Conservation (phyloP, 1,140 invertebrate genomes). For the Geopemphigus sp. region DNA sequence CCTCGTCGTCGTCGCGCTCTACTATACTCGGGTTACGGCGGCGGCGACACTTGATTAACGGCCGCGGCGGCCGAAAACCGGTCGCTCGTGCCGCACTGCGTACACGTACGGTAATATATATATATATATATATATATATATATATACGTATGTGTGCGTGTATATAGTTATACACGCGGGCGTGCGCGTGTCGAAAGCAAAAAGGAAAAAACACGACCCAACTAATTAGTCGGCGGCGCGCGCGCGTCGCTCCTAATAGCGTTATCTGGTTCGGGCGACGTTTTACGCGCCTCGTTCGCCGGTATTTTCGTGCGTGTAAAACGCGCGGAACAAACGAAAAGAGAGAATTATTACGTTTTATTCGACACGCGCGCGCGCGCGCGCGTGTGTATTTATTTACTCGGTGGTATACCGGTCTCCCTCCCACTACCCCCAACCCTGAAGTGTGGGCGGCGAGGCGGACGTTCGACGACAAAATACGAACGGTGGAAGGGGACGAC, state of each 20-base stretch:
- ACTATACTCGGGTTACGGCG: not conserved
- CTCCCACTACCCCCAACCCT: too few relatives aligned
- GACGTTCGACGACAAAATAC: conserved; percentile 16
- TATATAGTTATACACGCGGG: too few relatives aligned
- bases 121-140: too few relatives aligned
- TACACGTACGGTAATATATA: not conserved
- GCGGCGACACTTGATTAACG: conserved; percentile 33
- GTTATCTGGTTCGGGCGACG: conserved; percentile 40
- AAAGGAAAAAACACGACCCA: not conserved
- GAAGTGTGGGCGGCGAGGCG: too few relatives aligned
- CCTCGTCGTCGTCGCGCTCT: not conserved
- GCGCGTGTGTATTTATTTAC: too few relatives aligned
- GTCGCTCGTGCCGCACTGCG: not conserved
- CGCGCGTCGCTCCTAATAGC: conserved; percentile 25
- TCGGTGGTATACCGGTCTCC: too few relatives aligned
- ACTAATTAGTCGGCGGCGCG: conserved; percentile 38
- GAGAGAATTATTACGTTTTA: not conserved
- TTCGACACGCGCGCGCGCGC: too few relatives aligned
- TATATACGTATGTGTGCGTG: too few relatives aligned
- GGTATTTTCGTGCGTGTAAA: not conserved
- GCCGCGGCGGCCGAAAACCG: conserved; percentile 29
- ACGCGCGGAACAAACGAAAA: too few relatives aligned
- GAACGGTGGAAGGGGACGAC: too few relatives aligned
- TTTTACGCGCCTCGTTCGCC: not conserved
- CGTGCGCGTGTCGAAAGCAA: not conserved